Evolutionary conservation across 2,888 invertebrate species (phyloP), one percentile per base, ranked within the genome.

Genomic region (Elmis aenea): DNA sequence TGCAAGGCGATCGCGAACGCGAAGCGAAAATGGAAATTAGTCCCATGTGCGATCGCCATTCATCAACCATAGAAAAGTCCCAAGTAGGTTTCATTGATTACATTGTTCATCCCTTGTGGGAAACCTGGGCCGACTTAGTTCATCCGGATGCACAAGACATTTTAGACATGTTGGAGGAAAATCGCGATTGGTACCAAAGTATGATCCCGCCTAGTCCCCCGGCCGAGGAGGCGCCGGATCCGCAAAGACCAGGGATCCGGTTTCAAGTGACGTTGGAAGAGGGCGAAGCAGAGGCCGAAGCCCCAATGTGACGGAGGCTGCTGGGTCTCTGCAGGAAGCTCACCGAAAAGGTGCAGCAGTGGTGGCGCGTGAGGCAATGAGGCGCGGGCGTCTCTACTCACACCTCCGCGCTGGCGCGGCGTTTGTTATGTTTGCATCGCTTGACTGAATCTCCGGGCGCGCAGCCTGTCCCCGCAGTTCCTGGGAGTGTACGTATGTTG

Each of bases 41-140:
- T 67, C 96, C 99, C 13, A 99, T 99, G 97, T 99, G 99, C 70
- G 97, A 99, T 71, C 79, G 96, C 53, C 87, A 88, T 62, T 95
- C 91, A 62, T 87, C 96, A 29, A 95, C 95, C 21, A 87, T 99
- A 63, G 97, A 97, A 71, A 97, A 97, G 74, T 89, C 95, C 59
- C 99, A 99, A 77, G 95, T 99, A 65, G 96, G 96, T 56, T 99
- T 99, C 69, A 99, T 99, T 66, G 97, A 99, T 74, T 99, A 96
- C 71, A 99, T 99, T 65, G 97, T 97, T 22, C 97, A 99, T 72
- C 99, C 99, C 2, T 73, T 99, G 45, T 99, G 96, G 94, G 99
- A 99, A 71, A 97, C 97, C 32, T 99, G 99, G 99, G 96, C 94
- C 6, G 97, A 99, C 68, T 76, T 99, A 47, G 97, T 99, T 27